Percentiles rank a stretch among this genome's conserved stretches.
phyloP scores from a whole-genome alignment of 2,113 vertebrate genomes.

The Meleagris gallopavo region DNA sequence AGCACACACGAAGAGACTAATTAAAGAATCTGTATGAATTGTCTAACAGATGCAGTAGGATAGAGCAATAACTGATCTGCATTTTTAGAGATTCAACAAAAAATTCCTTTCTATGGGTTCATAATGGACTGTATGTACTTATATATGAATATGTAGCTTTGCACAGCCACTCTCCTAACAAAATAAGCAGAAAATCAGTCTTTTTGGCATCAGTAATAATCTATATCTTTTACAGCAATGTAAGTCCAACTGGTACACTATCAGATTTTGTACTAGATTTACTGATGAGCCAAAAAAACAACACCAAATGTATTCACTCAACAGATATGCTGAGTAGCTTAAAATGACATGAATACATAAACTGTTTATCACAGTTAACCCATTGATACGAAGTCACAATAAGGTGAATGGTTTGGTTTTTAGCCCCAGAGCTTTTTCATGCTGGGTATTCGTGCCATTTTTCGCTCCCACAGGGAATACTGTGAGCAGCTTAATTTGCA shows the following conservation, averaged over 20 bases:
- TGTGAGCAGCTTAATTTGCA: slow-evolving; percentile 1
- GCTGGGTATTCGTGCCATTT: not conserved
- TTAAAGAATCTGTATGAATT: slow-evolving; percentile 68
- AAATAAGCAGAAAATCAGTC: slow-evolving; percentile 57
- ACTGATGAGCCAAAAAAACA: slow-evolving; percentile 36
- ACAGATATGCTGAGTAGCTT: slow-evolving; percentile 18
- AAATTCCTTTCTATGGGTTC: slow-evolving; percentile 19
- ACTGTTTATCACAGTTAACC: slow-evolving; percentile 50
- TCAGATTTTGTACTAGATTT: slow-evolving; percentile 46
- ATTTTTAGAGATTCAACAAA: not conserved
- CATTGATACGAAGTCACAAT: not conserved
- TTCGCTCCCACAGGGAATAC: not conserved
- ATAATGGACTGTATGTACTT: not conserved
- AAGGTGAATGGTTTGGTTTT: slow-evolving; percentile 10
- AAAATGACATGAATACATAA: slow-evolving; percentile 39
- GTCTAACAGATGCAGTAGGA: slow-evolving; percentile 27
- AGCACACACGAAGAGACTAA: slow-evolving; percentile 56
- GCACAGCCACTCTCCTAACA: slow-evolving; percentile 34
- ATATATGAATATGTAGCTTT: slow-evolving; percentile 8
- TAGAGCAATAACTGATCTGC: not conserved
- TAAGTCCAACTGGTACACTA: slow-evolving; percentile 52
- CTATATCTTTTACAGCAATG: slow-evolving; percentile 54
- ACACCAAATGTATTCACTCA: slow-evolving; percentile 44
- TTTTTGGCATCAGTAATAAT: slow-evolving; percentile 54
- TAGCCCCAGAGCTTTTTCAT: not conserved